phyloP scores from a whole-genome alignment of 2,888 invertebrate species.

The Camptogramma bilineatum region DNA sequence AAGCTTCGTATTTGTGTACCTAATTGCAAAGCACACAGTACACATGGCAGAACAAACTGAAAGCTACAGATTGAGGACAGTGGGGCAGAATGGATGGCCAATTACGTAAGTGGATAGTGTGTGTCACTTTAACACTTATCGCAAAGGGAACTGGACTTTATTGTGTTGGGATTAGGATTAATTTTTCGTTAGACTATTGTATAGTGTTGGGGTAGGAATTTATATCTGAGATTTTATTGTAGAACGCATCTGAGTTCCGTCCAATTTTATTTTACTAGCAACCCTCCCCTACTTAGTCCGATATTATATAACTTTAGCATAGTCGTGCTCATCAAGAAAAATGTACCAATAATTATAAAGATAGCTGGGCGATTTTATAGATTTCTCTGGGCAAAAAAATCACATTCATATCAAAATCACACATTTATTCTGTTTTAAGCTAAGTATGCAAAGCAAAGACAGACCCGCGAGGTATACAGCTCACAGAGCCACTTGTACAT shows the following conservation, averaged over 20 bases:
- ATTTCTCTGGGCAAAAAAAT: too few species aligned
- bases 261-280: too few species aligned
- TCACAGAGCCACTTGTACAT: too few species aligned
- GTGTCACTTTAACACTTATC: slow-evolving; percentile 2
- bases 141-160: slow-evolving; percentile 2
- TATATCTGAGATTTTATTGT: background rate
- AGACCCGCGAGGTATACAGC: too few species aligned
- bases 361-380: too few species aligned
- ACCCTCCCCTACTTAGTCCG: too few species aligned
- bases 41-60: slow-evolving; percentile 21
- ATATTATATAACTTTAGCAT: too few species aligned
- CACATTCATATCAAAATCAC: too few species aligned
- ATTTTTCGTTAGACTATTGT: background rate
- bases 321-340: too few species aligned
- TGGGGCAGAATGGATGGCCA: slow-evolving; percentile 16
- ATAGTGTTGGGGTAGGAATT: background rate
- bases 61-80: slow-evolving; percentile 21
- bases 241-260: background rate
- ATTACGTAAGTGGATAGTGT: slow-evolving; percentile 26
- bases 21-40: slow-evolving; percentile 27
- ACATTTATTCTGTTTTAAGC: too few species aligned
- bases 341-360: too few species aligned
- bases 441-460: too few species aligned
- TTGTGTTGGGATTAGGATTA: background rate
- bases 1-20: slow-evolving; percentile 7